These are phyloP conservation scores for Ibycter americanus DNA, from an alignment of 2,797 vertebrate genomes.

Conservation along the genomic window DNA sequence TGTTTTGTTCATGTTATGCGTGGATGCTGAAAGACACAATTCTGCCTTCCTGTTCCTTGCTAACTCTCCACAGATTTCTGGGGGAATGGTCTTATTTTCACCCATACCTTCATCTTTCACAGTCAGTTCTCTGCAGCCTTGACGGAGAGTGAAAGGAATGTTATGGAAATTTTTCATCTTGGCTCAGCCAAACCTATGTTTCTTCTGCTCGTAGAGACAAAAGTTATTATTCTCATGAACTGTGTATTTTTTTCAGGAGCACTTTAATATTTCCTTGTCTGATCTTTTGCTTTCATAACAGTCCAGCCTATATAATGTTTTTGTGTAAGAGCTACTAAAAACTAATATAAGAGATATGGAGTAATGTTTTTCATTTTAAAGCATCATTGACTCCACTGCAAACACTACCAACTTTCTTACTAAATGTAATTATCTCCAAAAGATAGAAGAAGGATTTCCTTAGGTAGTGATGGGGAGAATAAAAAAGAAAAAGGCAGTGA, in stretches of 20 bases:
- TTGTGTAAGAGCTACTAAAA: not conserved
- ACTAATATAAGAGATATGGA: not conserved
- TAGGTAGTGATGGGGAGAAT: not conserved
- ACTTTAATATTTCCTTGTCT: not conserved
- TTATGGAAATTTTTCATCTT: not conserved
- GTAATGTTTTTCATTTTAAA: not conserved
- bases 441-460: not conserved
- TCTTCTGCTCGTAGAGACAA: not conserved
- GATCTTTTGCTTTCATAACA: not conserved
- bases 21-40: not conserved
- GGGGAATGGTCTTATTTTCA: not conserved
- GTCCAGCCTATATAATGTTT: not conserved
- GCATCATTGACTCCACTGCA: not conserved
- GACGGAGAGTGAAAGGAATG: not conserved
- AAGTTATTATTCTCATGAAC: not conserved
- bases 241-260: not conserved
- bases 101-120: not conserved
- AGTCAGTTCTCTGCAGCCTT: not conserved
- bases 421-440: not conserved
- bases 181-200: not conserved
- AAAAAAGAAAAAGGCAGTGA: fast-evolving
- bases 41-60: not conserved
- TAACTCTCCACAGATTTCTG: not conserved
- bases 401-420: not conserved
- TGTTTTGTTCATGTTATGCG: not conserved